phyloP scores from a whole-genome alignment of 92 coral and sea anemone genomes.

The Chrysogorgia sp. region DNA sequence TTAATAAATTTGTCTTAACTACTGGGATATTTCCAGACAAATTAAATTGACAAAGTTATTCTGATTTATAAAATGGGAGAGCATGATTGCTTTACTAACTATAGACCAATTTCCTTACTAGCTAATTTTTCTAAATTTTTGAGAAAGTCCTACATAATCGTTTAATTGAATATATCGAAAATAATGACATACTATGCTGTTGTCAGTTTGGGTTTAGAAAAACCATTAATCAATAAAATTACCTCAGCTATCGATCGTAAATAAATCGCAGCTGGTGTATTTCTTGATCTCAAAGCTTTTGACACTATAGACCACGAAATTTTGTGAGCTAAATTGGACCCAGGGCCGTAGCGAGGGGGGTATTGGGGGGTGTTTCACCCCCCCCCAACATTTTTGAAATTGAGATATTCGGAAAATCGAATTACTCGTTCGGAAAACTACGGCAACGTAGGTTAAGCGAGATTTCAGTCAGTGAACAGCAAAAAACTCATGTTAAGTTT shows the following conservation, averaged over 20 bases:
- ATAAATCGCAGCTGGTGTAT: slow-evolving; percentile 50
- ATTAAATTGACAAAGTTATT: slow-evolving; percentile 42
- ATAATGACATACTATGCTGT: slow-evolving; percentile 11
- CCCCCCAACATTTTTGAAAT: no score
- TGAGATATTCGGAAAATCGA: no score
- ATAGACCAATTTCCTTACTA: slow-evolving; percentile 52
- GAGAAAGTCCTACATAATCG: slow-evolving; percentile 38
- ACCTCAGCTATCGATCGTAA: slow-evolving; percentile 51
- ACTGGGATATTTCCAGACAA: slow-evolving; percentile 30
- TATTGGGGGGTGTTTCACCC: no score
- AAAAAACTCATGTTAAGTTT: no score
- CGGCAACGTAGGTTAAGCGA: no score
- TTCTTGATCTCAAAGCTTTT: slow-evolving; percentile 57
- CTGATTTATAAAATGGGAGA: slow-evolving; percentile 28
- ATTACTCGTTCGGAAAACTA: no score
- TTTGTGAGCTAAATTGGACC: slow-evolving; percentile 25
- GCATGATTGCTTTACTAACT: slow-evolving; percentile 36
- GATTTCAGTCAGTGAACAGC: no score
- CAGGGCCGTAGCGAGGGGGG: no score
- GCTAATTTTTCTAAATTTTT: slow-evolving; percentile 45
- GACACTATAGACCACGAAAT: slow-evolving; percentile 47
- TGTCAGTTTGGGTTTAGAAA: slow-evolving; percentile 43
- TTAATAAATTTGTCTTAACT: slow-evolving; percentile 22
- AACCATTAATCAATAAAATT: slow-evolving; percentile 36
- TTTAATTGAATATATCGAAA: neutral